These are phyloP conservation scores for Troides helena DNA, from an alignment of 2,888 invertebrate genomes.

Conservation along the genomic window DNA sequence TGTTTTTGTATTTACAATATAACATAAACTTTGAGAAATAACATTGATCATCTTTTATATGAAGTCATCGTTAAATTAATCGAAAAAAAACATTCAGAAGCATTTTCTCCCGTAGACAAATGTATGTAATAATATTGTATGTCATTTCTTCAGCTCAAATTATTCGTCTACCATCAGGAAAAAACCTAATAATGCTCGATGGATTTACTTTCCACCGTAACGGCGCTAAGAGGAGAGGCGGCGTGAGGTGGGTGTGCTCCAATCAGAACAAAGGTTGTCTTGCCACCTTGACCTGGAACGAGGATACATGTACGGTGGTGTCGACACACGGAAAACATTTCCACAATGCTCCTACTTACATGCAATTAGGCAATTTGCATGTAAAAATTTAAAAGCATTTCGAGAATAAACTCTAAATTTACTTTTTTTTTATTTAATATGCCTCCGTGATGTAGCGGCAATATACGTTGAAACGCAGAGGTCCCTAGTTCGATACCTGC, in stretches of 20 bases:
- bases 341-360: conserved; percentile 35
- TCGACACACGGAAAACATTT: conserved; percentile 30
- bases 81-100: too few relatives aligned
- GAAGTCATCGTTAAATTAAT: too few relatives aligned
- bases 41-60: too few relatives aligned
- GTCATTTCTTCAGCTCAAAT: conserved; percentile 28
- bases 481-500: too few relatives aligned
- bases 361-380: conserved; percentile 29
- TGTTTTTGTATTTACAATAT: too few relatives aligned
- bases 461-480: too few relatives aligned
- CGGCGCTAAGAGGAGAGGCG: conserved; percentile 25
- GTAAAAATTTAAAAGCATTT: conserved; percentile 26
- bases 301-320: conserved; percentile 30
- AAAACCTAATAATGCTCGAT: conserved; percentile 31
- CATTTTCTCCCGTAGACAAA: too few relatives aligned
- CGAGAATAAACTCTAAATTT: not conserved
- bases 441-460: not conserved
- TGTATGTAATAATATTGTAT: not conserved
- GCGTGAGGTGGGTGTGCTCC: conserved; percentile 33
- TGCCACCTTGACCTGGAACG: conserved; percentile 28
- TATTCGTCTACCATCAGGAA: conserved; percentile 32
- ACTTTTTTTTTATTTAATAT: not conserved
- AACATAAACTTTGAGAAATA: too few relatives aligned
- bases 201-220: conserved; percentile 33
- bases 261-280: conserved; percentile 32